Conservation (phyloP, 2,113 vertebrate species). For the Camelus bactrianus region DNA sequence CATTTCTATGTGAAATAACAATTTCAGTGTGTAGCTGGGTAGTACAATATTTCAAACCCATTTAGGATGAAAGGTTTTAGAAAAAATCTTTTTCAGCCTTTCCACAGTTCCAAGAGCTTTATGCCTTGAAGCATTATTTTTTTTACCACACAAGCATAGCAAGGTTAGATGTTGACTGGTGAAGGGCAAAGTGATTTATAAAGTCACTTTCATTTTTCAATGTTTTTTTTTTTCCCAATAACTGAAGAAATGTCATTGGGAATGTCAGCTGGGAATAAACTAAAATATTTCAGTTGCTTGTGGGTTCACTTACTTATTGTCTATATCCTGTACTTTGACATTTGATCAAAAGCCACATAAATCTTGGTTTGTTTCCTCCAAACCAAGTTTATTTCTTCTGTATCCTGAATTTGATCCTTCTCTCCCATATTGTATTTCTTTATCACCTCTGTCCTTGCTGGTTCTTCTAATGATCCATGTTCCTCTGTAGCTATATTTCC, state of each 20-base stretch:
- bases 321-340: constrained; percentile 73
- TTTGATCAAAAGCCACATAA: constrained; percentile 75
- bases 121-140: background rate
- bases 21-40: background rate
- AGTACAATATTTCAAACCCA: background rate
- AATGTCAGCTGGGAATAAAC: constrained; percentile 63
- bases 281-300: constrained; percentile 63
- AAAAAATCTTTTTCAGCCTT: background rate
- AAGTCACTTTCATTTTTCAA: constrained; percentile 71
- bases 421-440: constrained; percentile 15
- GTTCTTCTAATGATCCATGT: background rate
- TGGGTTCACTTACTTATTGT: constrained; percentile 66
- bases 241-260: constrained; percentile 59
- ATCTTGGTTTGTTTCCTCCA: constrained; percentile 62
- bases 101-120: background rate
- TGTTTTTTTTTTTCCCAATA: constrained; percentile 57
- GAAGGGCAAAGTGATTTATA: constrained; percentile 69
- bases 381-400: constrained; percentile 51
- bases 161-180: constrained; percentile 34
- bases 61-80: background rate
- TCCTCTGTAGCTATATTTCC: background rate
- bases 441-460: background rate
- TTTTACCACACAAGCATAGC: constrained; percentile 23
- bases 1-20: background rate
- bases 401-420: constrained; percentile 1